Base-by-base conservation (phyloP, 1,140 invertebrate genomes). In the Sitobion miscanthi region DNA sequence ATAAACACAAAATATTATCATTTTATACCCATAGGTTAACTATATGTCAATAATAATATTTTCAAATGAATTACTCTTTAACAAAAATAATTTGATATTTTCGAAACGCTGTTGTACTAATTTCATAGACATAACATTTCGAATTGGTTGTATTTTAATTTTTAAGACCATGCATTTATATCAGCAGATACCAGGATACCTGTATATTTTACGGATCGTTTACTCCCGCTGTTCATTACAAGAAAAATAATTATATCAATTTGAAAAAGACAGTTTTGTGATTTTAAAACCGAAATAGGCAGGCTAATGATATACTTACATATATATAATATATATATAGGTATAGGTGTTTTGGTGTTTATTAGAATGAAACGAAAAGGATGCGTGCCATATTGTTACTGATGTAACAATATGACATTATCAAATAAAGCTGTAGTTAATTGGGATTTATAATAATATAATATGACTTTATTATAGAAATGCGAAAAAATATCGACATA, bases 281-380 rank as follows among this genome's bases (percentile, higher is more conserved):
- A 86, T 86, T 86, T 47, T n/a, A 47, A 30, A 86, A 86, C 42
- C n/a, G 25, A n/a, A 86, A 47, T 86, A 7, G 25, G 4, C 21
- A 85, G 21, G 82, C 35, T 42, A 21, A 20, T n/a, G 17, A 77
- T 77, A n/a, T 77, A n/a, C 3, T 14, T 69, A 30, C 3, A 52
- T 30, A 17, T 21, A 54, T 54, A 21, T 35, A 35, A 35, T 35
- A 21, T 54, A 23, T 57, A 57, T 21, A 42, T 38, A 42, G 23
- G 38, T 85, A 25, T 42, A 0, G 2, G 38, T 49, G 25, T 87
- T 89, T 62, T 14, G 38, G 54, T 57, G 54, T 62, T 90, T 62
- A 62, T 90, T 42, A 90, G 38, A 90, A 90, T 62, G 54, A 62
- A 62, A 90, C 54, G 88, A 45, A 14, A 35, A 45, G 54, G 38